Conservation (phyloP, 2,113 vertebrate genomes). For the Equus przewalskii region DNA sequence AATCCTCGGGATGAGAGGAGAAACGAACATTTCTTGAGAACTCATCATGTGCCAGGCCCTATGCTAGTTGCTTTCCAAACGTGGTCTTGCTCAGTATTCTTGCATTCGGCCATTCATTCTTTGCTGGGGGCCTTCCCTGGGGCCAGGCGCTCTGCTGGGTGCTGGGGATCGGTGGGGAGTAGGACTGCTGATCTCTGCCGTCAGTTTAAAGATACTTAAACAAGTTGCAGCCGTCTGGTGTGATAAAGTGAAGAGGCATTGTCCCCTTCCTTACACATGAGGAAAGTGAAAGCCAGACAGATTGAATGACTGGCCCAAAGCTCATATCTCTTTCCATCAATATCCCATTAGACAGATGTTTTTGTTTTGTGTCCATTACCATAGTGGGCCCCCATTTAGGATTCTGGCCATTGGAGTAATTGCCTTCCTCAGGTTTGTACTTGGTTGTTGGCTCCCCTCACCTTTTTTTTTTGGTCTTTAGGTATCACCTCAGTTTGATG, state of each 20-base stretch:
- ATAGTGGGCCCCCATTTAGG: neutral
- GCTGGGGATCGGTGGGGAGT: neutral
- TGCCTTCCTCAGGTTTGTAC: neutral
- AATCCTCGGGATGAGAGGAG: neutral
- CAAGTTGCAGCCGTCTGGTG: neutral
- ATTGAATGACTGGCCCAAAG: neutral
- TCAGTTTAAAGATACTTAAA: neutral
- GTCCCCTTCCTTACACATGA: neutral
- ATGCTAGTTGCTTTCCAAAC: neutral
- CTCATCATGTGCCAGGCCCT: neutral
- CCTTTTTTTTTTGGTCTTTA: conserved; percentile 69
- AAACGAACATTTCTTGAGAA: neutral
- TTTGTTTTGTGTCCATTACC: neutral
- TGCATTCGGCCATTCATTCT: neutral
- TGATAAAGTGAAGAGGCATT: neutral
- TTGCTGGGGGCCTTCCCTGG: neutral
- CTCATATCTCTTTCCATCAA: neutral
- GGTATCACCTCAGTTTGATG: conserved; percentile 94
- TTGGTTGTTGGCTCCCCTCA: neutral
- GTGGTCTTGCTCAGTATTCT: neutral
- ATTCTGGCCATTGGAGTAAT: neutral
- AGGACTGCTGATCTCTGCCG: neutral
- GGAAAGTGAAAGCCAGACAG: neutral
- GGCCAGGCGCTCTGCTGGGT: neutral
- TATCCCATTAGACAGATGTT: neutral